Base-by-base conservation (phyloP, 2,888 invertebrate species). In the Osmoderma eremita region DNA sequence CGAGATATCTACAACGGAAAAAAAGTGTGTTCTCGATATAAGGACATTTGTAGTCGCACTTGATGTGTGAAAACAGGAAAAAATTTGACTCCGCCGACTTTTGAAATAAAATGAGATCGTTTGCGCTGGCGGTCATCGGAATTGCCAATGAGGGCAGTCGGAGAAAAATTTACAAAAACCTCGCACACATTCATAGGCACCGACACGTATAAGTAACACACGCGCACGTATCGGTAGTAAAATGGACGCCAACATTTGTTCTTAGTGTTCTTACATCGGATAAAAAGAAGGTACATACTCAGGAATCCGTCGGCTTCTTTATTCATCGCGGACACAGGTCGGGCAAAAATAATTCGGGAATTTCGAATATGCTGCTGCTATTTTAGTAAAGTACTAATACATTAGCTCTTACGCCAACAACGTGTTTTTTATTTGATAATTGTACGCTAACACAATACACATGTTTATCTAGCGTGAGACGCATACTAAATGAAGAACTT, bases 31-130 rank as follows among this genome's bases (percentile, higher is more conserved):
- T 78, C 75, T 72, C 72, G 70, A 73, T 79, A 78, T 78, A 78
- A 75, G 75, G 75, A 77, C 78, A 79, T 79, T 79, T 79, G 78
- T 77, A 78, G 78, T 77, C 78, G 71, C 75, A 75, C 77, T 75
- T 72, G 75, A 78, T 75, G 77, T 78, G 78, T 77, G 78, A 78
- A 76, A 76, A 68, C 64, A 51, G 63, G 63, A 67, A 67, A 67
- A 67, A 67, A 67, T 64, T 39, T 56, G 65, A 61, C 58, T 61
- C 24, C 58, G 58, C 45, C 42, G 58, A 45, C 58, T 61, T 61
- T 61, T 42, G 45, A 61, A 61, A 61, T 61, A 61, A 61, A 61
- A 61, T 61, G 58, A 61, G 58, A 61, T 61, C 58, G 58, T 61
- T 61, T 61, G 58, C 58, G 58, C 56, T 61, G 58, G 58, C 58